phyloP scores from a whole-genome alignment of 2,888 invertebrate genomes.

The Pseudolycoriella hygida region DNA sequence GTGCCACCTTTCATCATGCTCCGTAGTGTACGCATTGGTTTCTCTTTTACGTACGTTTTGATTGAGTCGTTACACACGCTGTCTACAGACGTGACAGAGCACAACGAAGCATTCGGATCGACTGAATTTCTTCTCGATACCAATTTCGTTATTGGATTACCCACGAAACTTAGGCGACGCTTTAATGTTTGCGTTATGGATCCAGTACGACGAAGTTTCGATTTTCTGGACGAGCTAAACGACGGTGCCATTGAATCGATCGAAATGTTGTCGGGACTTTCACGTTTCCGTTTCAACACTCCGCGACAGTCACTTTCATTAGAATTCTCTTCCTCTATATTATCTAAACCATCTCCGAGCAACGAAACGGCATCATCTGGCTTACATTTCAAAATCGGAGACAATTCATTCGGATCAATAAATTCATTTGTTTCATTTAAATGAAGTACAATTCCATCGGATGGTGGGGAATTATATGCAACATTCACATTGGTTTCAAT shows the following conservation, averaged over 20 bases:
- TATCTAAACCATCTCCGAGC: background rate
- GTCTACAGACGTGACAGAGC: slow-evolving; percentile 23
- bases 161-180: slow-evolving; percentile 28
- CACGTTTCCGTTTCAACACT: slow-evolving; percentile 25
- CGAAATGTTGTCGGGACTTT: slow-evolving; percentile 25
- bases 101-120: slow-evolving; percentile 23
- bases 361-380: slow-evolving; percentile 11
- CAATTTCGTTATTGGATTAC: slow-evolving; percentile 22
- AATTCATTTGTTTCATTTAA: slow-evolving; percentile 15
- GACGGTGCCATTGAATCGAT: slow-evolving; percentile 23
- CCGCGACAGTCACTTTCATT: slow-evolving; percentile 13
- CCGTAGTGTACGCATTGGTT: slow-evolving; percentile 19
- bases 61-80: slow-evolving; percentile 25
- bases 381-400: slow-evolving; percentile 19
- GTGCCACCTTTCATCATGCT: slow-evolving; percentile 22
- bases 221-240: slow-evolving; percentile 22
- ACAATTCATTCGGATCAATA: slow-evolving; percentile 18
- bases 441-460: slow-evolving; percentile 14
- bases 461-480: background rate
- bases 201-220: slow-evolving; percentile 26
- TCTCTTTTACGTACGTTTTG: slow-evolving; percentile 24
- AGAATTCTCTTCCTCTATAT: slow-evolving; percentile 6
- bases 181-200: slow-evolving; percentile 26
- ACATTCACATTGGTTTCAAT: background rate
- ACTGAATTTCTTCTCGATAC: slow-evolving; percentile 16